phyloP scores from a whole-genome alignment of 2,113 vertebrate species.

The Oncorhynchus nerka region DNA sequence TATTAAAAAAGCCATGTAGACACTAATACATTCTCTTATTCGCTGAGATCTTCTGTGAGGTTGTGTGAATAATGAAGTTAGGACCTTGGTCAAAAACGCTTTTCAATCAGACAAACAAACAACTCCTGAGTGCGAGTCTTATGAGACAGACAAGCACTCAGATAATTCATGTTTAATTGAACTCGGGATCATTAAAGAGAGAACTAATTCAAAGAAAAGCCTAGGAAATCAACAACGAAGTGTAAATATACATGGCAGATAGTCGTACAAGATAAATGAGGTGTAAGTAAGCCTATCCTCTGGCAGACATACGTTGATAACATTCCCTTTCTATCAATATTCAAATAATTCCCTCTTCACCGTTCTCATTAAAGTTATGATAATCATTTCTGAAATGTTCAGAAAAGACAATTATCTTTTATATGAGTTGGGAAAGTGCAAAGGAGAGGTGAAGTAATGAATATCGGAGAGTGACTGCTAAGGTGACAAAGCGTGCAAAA shows the following conservation, averaged over 20 bases:
- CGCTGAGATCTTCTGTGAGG: background rate
- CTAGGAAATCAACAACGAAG: background rate
- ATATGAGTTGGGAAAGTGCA: slow-evolving; percentile 18
- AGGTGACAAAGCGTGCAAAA: slow-evolving; percentile 46
- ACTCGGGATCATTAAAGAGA: background rate
- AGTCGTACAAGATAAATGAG: background rate
- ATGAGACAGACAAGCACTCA: background rate
- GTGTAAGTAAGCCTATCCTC: slow-evolving; percentile 20
- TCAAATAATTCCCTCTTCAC: slow-evolving; percentile 1
- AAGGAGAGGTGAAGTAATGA: slow-evolving; percentile 33
- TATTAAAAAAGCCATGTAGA: background rate
- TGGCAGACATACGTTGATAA: slow-evolving; percentile 27
- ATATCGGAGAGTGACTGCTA: slow-evolving; percentile 44
- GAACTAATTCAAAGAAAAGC: background rate
- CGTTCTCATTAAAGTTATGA: slow-evolving; percentile 24
- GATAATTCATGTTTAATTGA: background rate
- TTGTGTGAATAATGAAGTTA: background rate
- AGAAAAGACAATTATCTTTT: slow-evolving; percentile 35
- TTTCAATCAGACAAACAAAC: background rate
- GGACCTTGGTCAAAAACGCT: background rate
- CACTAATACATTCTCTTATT: background rate
- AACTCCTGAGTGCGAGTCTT: background rate
- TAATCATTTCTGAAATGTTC: slow-evolving; percentile 28
- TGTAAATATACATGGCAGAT: background rate
- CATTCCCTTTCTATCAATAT: slow-evolving; percentile 10